Percentiles rank a stretch among this genome's conserved stretches.
phyloP scores from a whole-genome alignment of 2,888 invertebrate species.

The Podabrus alpinus region DNA sequence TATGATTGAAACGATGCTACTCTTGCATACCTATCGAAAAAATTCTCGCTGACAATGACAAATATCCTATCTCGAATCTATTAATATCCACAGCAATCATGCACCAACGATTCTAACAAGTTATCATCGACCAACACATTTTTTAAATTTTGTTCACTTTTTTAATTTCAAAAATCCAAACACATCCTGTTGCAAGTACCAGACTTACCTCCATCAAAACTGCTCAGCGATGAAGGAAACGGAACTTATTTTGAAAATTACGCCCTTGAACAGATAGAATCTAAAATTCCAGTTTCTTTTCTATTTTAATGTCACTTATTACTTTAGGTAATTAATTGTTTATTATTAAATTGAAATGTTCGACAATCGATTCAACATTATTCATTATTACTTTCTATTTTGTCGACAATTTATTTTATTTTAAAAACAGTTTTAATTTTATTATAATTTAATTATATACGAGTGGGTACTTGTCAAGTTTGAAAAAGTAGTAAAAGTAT shows the following conservation, averaged over 20 bases:
- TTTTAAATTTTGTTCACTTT: not conserved
- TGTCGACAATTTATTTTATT: not conserved
- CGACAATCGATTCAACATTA: not conserved
- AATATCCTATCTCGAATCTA: conserved; percentile 21
- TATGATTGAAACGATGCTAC: conserved; percentile 45
- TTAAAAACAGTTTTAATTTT: not conserved
- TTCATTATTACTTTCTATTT: not conserved
- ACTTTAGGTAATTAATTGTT: not conserved
- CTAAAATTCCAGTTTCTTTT: not conserved
- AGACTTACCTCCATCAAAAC: no score
- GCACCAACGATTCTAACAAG: not conserved
- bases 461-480: not conserved
- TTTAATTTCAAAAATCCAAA: not conserved
- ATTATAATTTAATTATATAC: not conserved
- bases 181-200: not conserved
- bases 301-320: not conserved
- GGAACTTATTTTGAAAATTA: not conserved
- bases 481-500: not conserved
- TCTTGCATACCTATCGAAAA: conserved; percentile 10
- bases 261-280: not conserved
- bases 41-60: conserved; percentile 21
- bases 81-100: conserved; percentile 4
- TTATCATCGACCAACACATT: conserved; percentile 1
- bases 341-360: not conserved
- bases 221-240: no score